phyloP scores from a whole-genome alignment of 1,140 invertebrate genomes.

The Heliconius himera region DNA sequence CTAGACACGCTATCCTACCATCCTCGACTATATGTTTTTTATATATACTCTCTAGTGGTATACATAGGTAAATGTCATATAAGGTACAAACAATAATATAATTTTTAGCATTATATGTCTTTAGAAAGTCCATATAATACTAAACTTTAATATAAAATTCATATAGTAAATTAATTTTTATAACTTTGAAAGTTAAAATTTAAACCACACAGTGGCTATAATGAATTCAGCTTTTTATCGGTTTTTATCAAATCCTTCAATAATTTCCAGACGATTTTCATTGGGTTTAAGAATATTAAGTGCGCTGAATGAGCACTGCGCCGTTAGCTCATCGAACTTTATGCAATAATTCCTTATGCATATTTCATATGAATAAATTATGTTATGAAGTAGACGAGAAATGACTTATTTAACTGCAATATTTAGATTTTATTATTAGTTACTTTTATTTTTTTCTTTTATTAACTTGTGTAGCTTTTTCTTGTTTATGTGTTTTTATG shows the following conservation, averaged over 20 bases:
- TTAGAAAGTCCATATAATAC: too few species aligned
- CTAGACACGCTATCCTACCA: too few species aligned
- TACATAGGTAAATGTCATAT: too few species aligned
- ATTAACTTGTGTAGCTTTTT: not conserved
- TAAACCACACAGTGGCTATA: not conserved
- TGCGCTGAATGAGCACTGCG: slow-evolving; percentile 16
- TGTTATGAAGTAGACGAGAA: not conserved
- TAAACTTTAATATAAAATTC: too few species aligned
- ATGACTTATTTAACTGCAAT: not conserved
- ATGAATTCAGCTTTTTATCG: slow-evolving; percentile 10
- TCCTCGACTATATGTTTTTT: too few species aligned
- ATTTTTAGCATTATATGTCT: too few species aligned
- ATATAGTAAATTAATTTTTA: too few species aligned
- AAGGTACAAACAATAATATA: too few species aligned
- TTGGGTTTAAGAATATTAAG: slow-evolving; percentile 20
- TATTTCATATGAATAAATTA: slow-evolving; percentile 13
- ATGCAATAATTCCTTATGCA: slow-evolving; percentile 13
- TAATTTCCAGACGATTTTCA: slow-evolving; percentile 19
- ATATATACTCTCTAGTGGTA: too few species aligned
- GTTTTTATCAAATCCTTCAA: slow-evolving; percentile 14
- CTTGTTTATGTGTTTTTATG: not conserved
- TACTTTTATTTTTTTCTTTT: not conserved
- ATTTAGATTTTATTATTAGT: not conserved
- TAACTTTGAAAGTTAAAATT: not conserved
- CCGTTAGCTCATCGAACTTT: slow-evolving; percentile 18